Conservation (phyloP, 2,797 vertebrate species). For the Pseudochaenichthys georgianus region DNA sequence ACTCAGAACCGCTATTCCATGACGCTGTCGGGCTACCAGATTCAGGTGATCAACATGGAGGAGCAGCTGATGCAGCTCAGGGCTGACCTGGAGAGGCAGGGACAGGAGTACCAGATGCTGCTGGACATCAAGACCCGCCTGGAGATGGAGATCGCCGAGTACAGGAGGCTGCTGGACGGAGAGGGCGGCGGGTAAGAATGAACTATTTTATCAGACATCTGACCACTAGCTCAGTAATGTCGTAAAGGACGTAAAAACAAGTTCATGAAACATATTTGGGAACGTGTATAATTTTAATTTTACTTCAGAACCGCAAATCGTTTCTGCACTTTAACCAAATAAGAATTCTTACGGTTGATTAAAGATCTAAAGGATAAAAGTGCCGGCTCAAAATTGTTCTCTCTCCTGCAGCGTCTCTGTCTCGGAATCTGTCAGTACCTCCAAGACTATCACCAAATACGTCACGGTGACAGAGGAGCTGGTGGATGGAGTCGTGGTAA, state of each 20-base stretch:
- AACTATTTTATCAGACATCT: not conserved
- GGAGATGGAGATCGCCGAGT: conserved; percentile 88
- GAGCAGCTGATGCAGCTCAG: conserved; percentile 85
- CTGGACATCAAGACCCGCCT: conserved; percentile 91
- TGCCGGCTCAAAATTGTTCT: no score
- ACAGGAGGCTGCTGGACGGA: conserved; percentile 18
- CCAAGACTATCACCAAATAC: conserved; percentile 62
- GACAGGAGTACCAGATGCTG: conserved; percentile 87
- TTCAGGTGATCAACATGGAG: conserved; percentile 84
- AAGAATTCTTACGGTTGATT: no score
- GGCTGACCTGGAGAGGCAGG: conserved; percentile 86
- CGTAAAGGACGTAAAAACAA: no score
- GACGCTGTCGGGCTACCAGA: conserved; percentile 71
- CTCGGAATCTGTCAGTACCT: not conserved
- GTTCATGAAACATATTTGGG: no score
- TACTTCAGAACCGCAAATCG: no score
- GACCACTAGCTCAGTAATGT: no score
- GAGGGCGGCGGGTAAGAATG: not conserved
- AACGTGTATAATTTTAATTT: no score
- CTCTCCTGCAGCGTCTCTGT: not conserved
- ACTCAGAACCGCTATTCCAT: conserved; percentile 67
- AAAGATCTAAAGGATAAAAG: no score
- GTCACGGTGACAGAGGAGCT: conserved; percentile 87
- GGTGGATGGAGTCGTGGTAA: conserved; percentile 86
- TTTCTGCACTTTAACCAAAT: no score